phyloP scores from a whole-genome alignment of 2,888 invertebrate genomes.

The Colletes collaris region DNA sequence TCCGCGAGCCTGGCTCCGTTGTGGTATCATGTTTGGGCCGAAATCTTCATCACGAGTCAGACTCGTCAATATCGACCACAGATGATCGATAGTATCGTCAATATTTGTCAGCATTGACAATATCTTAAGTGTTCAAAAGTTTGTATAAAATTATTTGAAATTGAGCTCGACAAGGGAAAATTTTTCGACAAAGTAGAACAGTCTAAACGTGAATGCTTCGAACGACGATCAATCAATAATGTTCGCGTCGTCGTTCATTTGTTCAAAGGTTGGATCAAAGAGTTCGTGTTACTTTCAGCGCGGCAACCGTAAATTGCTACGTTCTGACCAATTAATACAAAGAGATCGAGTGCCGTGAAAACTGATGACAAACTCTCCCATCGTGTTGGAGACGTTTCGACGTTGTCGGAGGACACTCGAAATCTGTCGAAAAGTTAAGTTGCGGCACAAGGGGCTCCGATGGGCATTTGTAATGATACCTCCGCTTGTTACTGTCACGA shows the following conservation, averaged over 20 bases:
- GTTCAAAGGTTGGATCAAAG: neutral
- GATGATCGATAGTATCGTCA: too few species aligned
- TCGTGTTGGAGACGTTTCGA: neutral
- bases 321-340: constrained; percentile 14
- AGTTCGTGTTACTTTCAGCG: neutral
- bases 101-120: too few species aligned
- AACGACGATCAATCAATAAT: neutral
- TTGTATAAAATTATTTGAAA: neutral
- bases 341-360: constrained; percentile 11
- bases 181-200: too few species aligned
- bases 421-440: constrained; percentile 35
- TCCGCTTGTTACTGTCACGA: constrained; percentile 30
- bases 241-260: neutral
- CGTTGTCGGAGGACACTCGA: constrained; percentile 2
- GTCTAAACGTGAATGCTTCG: neutral
- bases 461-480: constrained; percentile 19
- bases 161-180: neutral
- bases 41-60: too few species aligned
- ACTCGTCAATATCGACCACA: too few species aligned
- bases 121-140: too few species aligned
- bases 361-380: constrained; percentile 18
- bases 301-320: neutral
- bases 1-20: too few species aligned
- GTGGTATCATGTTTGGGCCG: too few species aligned
- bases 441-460: constrained; percentile 6